Conservation (phyloP, 2,113 vertebrate species). For the Phoxinus phoxinus region DNA sequence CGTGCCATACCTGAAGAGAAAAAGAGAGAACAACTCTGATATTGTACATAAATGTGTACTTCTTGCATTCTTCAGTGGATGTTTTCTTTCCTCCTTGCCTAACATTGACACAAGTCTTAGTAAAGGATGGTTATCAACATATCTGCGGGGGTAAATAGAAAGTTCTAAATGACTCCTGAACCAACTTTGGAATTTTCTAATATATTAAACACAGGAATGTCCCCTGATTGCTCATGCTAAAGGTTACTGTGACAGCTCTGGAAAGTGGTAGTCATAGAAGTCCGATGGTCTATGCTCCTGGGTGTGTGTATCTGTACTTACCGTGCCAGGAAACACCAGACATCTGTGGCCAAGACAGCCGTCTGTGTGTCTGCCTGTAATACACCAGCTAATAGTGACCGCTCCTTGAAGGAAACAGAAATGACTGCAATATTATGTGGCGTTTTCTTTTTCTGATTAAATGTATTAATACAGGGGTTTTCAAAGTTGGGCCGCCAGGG, state of each 20-base stretch:
- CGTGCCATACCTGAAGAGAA: conserved; percentile 82
- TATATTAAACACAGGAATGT: background rate
- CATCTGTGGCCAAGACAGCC: conserved; percentile 85
- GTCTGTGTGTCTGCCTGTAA: conserved; percentile 83
- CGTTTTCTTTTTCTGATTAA: background rate
- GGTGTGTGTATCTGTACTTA: conserved; percentile 63
- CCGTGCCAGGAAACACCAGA: conserved; percentile 94
- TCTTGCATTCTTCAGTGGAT: background rate
- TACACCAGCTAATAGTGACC: conserved; percentile 80
- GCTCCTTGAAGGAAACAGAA: conserved; percentile 75
- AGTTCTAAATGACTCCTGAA: background rate
- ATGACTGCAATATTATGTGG: background rate
- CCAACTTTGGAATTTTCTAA: background rate
- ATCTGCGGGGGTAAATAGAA: background rate
- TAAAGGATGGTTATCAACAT: background rate
- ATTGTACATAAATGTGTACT: background rate
- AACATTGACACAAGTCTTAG: background rate
- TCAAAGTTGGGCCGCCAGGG: no score
- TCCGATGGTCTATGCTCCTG: background rate
- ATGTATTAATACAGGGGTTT: background rate
- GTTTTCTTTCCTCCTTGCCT: background rate
- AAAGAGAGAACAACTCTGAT: background rate
- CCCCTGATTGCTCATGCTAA: background rate
- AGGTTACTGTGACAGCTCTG: background rate
- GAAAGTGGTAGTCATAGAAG: conserved; percentile 13